phyloP scores from a whole-genome alignment of 2,797 vertebrate species.

The Ciconia nigra region DNA sequence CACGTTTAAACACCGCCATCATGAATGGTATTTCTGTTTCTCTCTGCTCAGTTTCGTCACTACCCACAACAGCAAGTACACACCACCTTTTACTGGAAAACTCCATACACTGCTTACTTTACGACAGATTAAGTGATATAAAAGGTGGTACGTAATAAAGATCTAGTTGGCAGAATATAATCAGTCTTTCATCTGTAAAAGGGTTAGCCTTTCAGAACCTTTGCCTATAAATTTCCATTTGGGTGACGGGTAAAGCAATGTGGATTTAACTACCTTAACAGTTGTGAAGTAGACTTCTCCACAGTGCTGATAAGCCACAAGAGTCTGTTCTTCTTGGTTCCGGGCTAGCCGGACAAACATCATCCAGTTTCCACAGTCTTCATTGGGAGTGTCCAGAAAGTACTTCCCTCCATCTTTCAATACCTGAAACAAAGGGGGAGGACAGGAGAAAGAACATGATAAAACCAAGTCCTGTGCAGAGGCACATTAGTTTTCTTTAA shows the following conservation, averaged over 20 bases:
- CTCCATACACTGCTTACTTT: not conserved
- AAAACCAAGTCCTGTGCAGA: not conserved
- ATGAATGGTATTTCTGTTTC: not conserved
- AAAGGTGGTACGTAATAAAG: not conserved
- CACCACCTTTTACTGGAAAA: not conserved
- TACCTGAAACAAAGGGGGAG: constrained; percentile 41
- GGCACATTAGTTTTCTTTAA: not conserved
- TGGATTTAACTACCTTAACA: constrained; percentile 54
- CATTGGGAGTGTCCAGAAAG: constrained; percentile 68
- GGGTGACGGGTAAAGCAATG: not conserved
- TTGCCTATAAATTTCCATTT: not conserved
- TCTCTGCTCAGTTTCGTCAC: not conserved
- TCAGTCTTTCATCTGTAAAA: not conserved
- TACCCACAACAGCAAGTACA: not conserved
- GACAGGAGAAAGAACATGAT: not conserved
- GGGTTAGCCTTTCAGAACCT: not conserved
- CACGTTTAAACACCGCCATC: not conserved
- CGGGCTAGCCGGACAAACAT: constrained; percentile 68
- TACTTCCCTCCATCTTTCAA: constrained; percentile 65
- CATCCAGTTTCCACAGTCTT: constrained; percentile 73
- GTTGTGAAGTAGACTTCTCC: constrained; percentile 71
- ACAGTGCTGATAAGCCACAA: constrained; percentile 68
- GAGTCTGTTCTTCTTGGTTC: constrained; percentile 68
- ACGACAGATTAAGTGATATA: not conserved
- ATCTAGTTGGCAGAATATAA: not conserved